phyloP scores from a whole-genome alignment of 2,113 vertebrate species.

The Lates calcarifer region DNA sequence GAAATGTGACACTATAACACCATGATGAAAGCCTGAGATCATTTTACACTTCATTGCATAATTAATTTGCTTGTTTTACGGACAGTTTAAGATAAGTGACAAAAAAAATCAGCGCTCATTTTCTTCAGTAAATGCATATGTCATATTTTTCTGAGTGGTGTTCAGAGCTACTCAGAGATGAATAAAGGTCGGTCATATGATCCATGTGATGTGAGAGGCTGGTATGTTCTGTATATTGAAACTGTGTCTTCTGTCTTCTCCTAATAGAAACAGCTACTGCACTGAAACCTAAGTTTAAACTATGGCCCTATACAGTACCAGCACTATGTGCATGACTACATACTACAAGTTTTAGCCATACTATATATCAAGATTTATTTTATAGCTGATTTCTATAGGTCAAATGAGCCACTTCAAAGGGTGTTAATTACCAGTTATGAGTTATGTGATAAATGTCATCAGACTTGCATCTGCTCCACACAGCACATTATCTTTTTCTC shows the following conservation, averaged over 20 bases:
- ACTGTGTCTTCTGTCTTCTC: background rate
- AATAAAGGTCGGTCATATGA: background rate
- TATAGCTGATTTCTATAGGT: background rate
- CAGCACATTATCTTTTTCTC: accelerated
- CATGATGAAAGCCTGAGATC: slow-evolving; percentile 39
- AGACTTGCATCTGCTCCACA: background rate
- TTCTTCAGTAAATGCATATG: background rate
- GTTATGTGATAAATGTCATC: background rate
- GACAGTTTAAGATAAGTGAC: background rate
- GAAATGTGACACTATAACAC: slow-evolving; percentile 39
- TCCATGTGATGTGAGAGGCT: background rate
- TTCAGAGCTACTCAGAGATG: background rate
- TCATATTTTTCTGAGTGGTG: background rate
- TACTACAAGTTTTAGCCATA: background rate
- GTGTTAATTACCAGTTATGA: background rate
- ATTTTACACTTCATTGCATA: slow-evolving; percentile 44
- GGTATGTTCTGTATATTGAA: background rate
- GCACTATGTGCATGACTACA: background rate
- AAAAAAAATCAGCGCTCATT: background rate
- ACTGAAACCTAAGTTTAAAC: background rate
- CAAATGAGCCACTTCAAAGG: background rate
- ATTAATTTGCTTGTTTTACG: slow-evolving; percentile 28
- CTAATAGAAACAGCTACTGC: background rate
- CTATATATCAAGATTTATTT: background rate
- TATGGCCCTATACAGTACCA: background rate